These are phyloP conservation scores for Hirundichthys speculiger DNA, from an alignment of 2,113 vertebrate species.

Conservation along the genomic window DNA sequence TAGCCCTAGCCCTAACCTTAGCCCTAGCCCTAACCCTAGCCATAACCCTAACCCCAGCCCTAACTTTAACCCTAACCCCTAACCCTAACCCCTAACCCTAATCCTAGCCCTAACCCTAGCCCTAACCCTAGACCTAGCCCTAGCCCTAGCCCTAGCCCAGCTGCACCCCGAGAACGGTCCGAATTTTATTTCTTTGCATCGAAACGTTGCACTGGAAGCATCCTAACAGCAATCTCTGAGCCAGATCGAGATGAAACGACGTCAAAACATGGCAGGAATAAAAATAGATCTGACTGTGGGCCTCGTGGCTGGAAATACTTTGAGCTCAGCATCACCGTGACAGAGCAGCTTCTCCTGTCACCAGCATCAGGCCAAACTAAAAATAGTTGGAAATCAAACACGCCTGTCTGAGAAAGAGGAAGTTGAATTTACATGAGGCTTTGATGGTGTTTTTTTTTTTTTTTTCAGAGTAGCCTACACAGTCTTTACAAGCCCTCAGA, in stretches of 20 bases:
- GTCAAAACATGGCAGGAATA: slow-evolving; percentile 47
- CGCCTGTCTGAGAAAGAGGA: not conserved
- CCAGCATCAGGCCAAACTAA: slow-evolving; percentile 44
- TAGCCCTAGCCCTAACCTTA: too few species aligned
- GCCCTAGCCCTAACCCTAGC: too few species aligned
- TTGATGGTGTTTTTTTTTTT: too few species aligned
- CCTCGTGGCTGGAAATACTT: slow-evolving; percentile 39
- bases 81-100: too few species aligned
- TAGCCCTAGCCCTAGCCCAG: too few species aligned
- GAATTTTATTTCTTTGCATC: not conserved
- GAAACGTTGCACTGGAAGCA: slow-evolving; percentile 8
- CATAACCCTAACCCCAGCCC: too few species aligned
- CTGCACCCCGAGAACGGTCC: not conserved
- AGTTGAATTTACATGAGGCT: not conserved
- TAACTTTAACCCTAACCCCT: too few species aligned
- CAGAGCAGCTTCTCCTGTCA: slow-evolving; percentile 42
- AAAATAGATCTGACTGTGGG: slow-evolving; percentile 62
- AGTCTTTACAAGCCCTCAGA: too few species aligned
- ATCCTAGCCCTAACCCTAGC: too few species aligned
- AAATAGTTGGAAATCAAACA: slow-evolving; percentile 61
- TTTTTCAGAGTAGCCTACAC: too few species aligned
- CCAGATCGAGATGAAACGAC: slow-evolving; percentile 41
- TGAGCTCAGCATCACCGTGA: slow-evolving; percentile 28
- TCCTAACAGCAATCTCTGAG: slow-evolving; percentile 18
- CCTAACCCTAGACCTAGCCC: too few species aligned